Evolutionary conservation across 2,113 vertebrate genomes (phyloP), one percentile per base, ranked within the genome.

Genomic region (Pipra filicauda): DNA sequence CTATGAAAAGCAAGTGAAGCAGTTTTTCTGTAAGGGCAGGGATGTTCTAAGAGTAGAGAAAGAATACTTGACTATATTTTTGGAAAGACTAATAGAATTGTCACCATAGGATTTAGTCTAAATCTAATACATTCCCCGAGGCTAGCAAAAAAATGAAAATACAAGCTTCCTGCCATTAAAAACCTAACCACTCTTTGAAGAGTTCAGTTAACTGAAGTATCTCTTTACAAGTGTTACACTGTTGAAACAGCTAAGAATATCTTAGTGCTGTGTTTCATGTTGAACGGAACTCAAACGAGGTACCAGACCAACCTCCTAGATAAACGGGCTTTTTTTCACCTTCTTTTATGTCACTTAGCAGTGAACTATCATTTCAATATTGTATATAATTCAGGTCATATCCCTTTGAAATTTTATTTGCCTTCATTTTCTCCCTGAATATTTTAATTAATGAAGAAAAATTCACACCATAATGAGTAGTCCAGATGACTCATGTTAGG

Each of bases 261-360:
- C n/a, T 59, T 30, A 54, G 2, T 33, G 8, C 10, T 16, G 20
- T 21, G 30, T 64, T 83, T 72, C 67, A 43, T 48, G 28, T 43
- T 69, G 46, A 83, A 92, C 73, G 31, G 19, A 77, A 88, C 70
- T 35, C 41, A 92, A 72, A 79, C 20, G 30, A 59, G 54, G 30
- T 49, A 67, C 12, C 28, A 77, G 59, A 79, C 6, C 11, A 88
- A 69, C 6, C 35, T 72, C 33, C 10, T 20, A 44, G 18, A 64
- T 26, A 79, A 86, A n/a, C 1, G 19, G 14, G 2, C 0, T 1
- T 12, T 28, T 71, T 58, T 17, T 22, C 9, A 41, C 20, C 9
- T 49, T 69, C 39, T 58, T 76, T 52, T 39, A 30, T 35, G 33
- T 61, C 72, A 70, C 13, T 92, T 67, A 37, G 8, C 19, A 46